Percentiles rank a stretch among this genome's conserved stretches.
phyloP scores from a whole-genome alignment of 2,888 invertebrate genomes.

The Drosophila monieri region DNA sequence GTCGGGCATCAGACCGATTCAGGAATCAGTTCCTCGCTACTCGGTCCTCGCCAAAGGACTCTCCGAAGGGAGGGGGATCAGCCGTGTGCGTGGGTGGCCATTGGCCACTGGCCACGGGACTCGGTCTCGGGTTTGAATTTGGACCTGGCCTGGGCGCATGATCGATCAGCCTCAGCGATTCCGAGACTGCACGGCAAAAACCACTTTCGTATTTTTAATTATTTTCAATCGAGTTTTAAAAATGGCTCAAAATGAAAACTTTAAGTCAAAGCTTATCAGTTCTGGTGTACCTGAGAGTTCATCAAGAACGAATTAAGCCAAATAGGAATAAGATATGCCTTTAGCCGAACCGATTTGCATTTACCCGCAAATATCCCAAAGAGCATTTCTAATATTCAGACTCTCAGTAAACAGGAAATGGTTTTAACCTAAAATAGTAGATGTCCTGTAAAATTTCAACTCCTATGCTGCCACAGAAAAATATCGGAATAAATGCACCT shows the following conservation, averaged over 20 bases:
- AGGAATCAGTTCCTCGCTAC: constrained; percentile 14
- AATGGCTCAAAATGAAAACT: neutral
- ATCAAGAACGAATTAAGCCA: neutral
- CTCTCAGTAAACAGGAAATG: neutral
- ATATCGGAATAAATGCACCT: neutral
- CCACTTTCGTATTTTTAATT: neutral
- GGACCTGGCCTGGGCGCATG: constrained; percentile 42
- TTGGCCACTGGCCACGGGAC: too few relatives aligned
- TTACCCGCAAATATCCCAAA: neutral
- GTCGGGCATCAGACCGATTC: constrained; percentile 31
- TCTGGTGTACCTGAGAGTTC: neutral
- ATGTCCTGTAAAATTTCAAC: neutral
- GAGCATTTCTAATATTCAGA: neutral
- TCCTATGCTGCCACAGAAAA: neutral
- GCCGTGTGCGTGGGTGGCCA: constrained; percentile 21
- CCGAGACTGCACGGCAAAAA: constrained; percentile 13
- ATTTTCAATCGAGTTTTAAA: neutral
- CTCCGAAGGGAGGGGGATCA: constrained; percentile 13
- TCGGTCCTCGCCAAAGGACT: constrained; percentile 27
- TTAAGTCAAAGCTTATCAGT: neutral
- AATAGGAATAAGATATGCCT: neutral
- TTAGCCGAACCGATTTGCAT: too few relatives aligned
- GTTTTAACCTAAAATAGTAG: neutral
- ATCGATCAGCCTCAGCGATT: constrained; percentile 58
- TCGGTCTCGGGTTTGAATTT: neutral